Evolutionary conservation across 2,888 invertebrate species (phyloP).

Genomic region (Drosophila kuntzei): DNA sequence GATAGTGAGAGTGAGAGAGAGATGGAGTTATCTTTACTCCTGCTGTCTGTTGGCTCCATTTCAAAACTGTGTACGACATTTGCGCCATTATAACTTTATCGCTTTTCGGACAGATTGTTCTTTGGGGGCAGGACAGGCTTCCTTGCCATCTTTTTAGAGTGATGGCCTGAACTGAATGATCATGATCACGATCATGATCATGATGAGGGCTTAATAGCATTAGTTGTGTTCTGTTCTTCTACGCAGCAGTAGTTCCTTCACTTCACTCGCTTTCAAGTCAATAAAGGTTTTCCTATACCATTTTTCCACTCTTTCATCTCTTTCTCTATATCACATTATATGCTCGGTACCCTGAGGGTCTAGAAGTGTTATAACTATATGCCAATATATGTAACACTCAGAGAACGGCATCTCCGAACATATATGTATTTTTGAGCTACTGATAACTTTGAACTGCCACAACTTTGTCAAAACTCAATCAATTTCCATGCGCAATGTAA

Average conservation of each 20-base stretch:
- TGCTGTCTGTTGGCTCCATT: constrained; percentile 30
- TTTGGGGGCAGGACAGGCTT: constrained; percentile 37
- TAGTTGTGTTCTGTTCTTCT: constrained; percentile 44
- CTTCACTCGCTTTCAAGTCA: constrained; percentile 9
- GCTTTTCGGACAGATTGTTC: constrained; percentile 81
- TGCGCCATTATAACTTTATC: constrained; percentile 82
- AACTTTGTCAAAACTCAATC: too few species aligned
- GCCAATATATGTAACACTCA: neutral
- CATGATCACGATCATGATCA: constrained; percentile 65
- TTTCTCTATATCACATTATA: neutral
- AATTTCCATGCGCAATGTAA: too few species aligned
- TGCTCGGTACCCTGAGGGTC: neutral
- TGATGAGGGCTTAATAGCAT: constrained; percentile 78
- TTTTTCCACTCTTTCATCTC: neutral
- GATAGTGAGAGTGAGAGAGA: neutral
- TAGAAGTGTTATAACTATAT: neutral
- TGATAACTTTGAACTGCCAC: too few species aligned
- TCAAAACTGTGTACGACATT: constrained; percentile 65
- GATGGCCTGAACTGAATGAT: constrained; percentile 59
- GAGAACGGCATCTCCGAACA: too few species aligned
- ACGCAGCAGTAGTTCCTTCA: constrained; percentile 18
- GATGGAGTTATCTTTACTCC: neutral
- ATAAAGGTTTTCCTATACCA: constrained; percentile 30
- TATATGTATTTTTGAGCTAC: too few species aligned
- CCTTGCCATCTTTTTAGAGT: constrained; percentile 46